Evolutionary conservation across 1,140 invertebrate genomes (phyloP).

Genomic region (Caenorhabditis latens): DNA sequence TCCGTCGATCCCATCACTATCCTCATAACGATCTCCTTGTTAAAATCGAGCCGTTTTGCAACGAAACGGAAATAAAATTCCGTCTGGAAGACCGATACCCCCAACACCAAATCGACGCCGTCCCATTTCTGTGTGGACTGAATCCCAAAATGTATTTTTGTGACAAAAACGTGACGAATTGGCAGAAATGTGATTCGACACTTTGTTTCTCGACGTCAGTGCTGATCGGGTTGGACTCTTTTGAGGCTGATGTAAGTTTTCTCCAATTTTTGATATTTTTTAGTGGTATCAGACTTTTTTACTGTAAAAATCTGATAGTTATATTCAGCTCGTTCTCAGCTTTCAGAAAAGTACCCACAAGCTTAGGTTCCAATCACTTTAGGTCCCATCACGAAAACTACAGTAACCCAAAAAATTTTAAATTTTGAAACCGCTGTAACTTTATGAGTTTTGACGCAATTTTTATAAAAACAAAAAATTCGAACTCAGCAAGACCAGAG

Average conservation of each 20-base stretch:
- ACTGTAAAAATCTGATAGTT: neutral
- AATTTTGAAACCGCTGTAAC: neutral
- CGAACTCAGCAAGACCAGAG: too few relatives aligned
- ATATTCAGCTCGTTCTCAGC: too few relatives aligned
- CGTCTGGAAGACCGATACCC: slow-evolving; percentile 37
- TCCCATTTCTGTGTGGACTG: slow-evolving; percentile 34
- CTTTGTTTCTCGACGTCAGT: slow-evolving; percentile 12
- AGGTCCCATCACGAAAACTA: neutral
- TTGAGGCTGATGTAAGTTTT: slow-evolving; percentile 43
- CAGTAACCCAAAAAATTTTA: neutral
- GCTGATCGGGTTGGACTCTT: slow-evolving; percentile 13
- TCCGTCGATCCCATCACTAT: neutral
- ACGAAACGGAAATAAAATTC: slow-evolving; percentile 34
- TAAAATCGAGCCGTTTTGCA: slow-evolving; percentile 54
- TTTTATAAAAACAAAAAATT: too few relatives aligned
- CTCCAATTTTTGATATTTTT: neutral
- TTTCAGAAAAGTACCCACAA: too few relatives aligned
- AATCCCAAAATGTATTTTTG: slow-evolving; percentile 41
- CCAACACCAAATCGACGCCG: slow-evolving; percentile 41
- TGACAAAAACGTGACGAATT: slow-evolving; percentile 3
- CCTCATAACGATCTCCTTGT: slow-evolving; percentile 17
- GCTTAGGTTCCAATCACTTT: neutral
- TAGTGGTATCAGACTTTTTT: too few relatives aligned
- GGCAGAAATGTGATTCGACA: slow-evolving; percentile 16
- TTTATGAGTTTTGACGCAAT: neutral